Evolutionary conservation across 1,140 invertebrate species (phyloP).

Genomic region (Drosophila nasuta): DNA sequence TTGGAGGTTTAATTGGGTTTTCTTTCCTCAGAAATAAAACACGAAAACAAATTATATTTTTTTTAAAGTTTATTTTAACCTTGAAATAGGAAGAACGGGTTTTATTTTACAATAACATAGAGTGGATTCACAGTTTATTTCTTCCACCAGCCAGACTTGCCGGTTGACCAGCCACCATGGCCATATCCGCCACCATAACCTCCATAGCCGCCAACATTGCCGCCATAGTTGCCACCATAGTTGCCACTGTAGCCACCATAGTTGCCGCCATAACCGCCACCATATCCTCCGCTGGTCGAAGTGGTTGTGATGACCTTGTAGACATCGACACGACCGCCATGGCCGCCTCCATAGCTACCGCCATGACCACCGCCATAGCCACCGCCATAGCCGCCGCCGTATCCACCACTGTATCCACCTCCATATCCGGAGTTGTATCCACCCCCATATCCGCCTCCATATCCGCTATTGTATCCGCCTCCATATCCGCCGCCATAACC

Average conservation of each 20-base stretch:
- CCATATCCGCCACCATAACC: constrained; percentile 36
- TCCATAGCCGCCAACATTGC: constrained; percentile 36
- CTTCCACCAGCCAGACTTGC: constrained; percentile 68
- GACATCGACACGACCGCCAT: constrained; percentile 45
- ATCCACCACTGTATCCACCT: constrained; percentile 42
- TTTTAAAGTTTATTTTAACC: constrained; percentile 11
- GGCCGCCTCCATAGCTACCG: constrained; percentile 40
- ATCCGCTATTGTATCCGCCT: constrained; percentile 36
- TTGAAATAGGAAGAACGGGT: constrained; percentile 47
- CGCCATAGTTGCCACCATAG: neutral
- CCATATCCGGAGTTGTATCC: constrained; percentile 17
- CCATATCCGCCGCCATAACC: constrained; percentile 34
- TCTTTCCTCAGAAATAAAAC: constrained; percentile 16
- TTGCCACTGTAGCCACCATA: constrained; percentile 37
- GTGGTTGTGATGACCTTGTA: constrained; percentile 53
- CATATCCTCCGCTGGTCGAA: constrained; percentile 13
- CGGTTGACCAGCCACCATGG: constrained; percentile 42
- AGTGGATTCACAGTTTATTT: constrained; percentile 38
- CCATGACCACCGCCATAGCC: constrained; percentile 36
- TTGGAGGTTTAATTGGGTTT: constrained; percentile 5
- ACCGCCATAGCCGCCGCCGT: constrained; percentile 33
- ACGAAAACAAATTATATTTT: constrained; percentile 14
- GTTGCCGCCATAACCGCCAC: constrained; percentile 11
- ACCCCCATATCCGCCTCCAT: constrained; percentile 47
- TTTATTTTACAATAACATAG: constrained; percentile 20